Conservation (phyloP, 2,888 invertebrate species). For the Oxyteleia sp. region DNA sequence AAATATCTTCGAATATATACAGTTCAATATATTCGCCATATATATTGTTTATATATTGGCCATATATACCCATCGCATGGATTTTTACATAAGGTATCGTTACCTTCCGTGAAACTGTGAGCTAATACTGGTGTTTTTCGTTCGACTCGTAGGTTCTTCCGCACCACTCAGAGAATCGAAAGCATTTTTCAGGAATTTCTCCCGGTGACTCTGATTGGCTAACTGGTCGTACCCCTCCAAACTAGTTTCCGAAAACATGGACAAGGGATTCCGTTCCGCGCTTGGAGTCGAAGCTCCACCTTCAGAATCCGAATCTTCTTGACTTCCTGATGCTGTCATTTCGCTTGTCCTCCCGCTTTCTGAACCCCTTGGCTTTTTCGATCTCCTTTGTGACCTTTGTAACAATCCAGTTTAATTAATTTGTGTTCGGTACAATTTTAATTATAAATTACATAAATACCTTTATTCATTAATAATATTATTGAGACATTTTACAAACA, state of each 20-base stretch:
- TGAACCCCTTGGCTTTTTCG: conserved; percentile 81
- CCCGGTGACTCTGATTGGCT: conserved; percentile 88
- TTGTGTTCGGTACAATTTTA: not conserved
- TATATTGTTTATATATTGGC: no score
- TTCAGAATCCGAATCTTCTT: conserved; percentile 91
- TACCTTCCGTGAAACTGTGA: conserved; percentile 87
- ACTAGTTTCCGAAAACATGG: conserved; percentile 91
- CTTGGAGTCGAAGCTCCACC: conserved; percentile 93
- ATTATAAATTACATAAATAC: no score
- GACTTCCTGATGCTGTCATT: conserved; percentile 89
- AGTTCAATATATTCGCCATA: no score
- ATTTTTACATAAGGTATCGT: no score
- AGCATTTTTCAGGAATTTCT: conserved; percentile 90
- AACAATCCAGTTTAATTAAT: conserved; percentile 3
- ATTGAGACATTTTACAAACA: no score
- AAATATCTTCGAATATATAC: no score
- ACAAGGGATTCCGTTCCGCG: conserved; percentile 92
- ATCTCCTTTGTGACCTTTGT: conserved; percentile 84
- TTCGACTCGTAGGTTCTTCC: conserved; percentile 87
- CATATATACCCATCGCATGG: no score
- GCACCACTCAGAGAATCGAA: conserved; percentile 92
- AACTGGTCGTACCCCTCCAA: conserved; percentile 90
- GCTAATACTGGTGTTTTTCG: conserved; percentile 86
- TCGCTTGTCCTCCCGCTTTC: conserved; percentile 84
- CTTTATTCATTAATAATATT: no score